Evolutionary conservation across 1,140 invertebrate genomes (phyloP).

Genomic region (Dendroctonus ponderosae): DNA sequence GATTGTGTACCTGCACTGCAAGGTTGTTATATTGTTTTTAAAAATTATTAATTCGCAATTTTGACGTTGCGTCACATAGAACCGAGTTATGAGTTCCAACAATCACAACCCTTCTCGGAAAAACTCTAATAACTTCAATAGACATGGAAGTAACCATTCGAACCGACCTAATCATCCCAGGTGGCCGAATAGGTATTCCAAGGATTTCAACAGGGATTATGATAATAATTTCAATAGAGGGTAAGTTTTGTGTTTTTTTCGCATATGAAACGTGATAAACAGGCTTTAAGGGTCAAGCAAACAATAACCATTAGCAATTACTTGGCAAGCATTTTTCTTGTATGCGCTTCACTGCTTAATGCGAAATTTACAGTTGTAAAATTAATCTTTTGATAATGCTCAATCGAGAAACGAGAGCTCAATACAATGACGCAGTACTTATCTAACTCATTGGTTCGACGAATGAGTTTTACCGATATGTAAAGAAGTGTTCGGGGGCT

Average conservation of each 20-base stretch:
- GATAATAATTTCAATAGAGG: constrained; percentile 49
- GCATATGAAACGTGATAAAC: no score
- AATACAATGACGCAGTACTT: neutral
- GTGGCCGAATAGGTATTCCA: constrained; percentile 49
- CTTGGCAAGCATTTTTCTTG: no score
- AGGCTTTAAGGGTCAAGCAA: no score
- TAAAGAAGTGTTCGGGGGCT: no score
- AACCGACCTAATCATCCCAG: constrained; percentile 46
- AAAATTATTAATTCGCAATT: constrained; percentile 23
- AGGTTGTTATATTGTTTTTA: constrained; percentile 41
- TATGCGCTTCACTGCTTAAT: neutral
- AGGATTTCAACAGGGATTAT: constrained; percentile 49
- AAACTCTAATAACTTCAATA: constrained; percentile 49
- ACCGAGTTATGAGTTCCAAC: constrained; percentile 47
- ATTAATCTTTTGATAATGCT: constrained; percentile 14
- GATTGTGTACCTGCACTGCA: constrained; percentile 42
- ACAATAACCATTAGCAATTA: no score
- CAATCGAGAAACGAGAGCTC: neutral
- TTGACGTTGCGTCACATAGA: constrained; percentile 25
- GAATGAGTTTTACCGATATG: no score
- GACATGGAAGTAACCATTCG: constrained; percentile 46
- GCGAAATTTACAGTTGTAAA: constrained; percentile 4
- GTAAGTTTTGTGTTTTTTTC: constrained; percentile 35
- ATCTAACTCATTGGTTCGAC: no score
- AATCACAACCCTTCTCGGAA: constrained; percentile 49